phyloP scores from a whole-genome alignment of 2,113 vertebrate genomes.

The Pelobates fuscus region DNA sequence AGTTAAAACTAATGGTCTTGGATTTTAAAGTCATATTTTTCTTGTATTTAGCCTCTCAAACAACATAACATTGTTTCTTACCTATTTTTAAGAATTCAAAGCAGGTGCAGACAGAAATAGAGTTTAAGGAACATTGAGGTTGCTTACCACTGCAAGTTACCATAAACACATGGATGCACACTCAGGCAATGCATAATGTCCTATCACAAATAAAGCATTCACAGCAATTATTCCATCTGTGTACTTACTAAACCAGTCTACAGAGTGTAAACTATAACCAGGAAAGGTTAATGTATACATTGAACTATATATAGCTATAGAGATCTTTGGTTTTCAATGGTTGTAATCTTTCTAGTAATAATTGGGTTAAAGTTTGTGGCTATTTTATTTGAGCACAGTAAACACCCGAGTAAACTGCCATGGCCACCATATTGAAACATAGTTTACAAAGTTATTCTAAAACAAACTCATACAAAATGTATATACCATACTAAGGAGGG shows the following conservation, averaged over 20 bases:
- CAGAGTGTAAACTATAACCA: neutral
- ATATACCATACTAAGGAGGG: too few relatives aligned
- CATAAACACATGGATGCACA: neutral
- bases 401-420: too few relatives aligned
- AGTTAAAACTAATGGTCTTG: too few relatives aligned
- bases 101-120: neutral
- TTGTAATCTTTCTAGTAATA: too few relatives aligned
- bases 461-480: too few relatives aligned
- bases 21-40: neutral
- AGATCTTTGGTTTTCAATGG: too few relatives aligned
- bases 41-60: neutral
- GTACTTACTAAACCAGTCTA: neutral
- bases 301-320: too few relatives aligned
- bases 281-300: too few relatives aligned
- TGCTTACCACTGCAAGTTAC: neutral
- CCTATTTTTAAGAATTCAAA: neutral
- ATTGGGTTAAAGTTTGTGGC: too few relatives aligned
- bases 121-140: neutral
- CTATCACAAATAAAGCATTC: slow-evolving; percentile 11
- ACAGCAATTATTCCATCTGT: slow-evolving; percentile 5
- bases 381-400: too few relatives aligned
- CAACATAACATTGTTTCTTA: neutral
- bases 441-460: too few relatives aligned
- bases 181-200: neutral
- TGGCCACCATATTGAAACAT: too few relatives aligned